Base-by-base conservation (phyloP, 2,888 invertebrate species). In the Tethea ocularis region DNA sequence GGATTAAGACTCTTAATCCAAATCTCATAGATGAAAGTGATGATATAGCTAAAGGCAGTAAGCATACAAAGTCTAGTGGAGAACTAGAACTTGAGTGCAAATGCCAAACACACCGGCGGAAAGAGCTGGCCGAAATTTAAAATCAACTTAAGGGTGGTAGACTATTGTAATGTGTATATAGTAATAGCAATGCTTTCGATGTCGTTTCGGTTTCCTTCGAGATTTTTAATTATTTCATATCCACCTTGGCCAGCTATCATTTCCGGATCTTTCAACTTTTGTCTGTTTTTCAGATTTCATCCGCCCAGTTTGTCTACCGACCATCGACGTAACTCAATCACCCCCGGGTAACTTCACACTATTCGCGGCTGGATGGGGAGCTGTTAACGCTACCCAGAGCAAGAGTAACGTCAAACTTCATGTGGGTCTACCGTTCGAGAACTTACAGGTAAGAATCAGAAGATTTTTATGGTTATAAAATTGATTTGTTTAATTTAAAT, bases 301-400 rank as follows among this genome's bases (percentile, higher is more conserved):
- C 57, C 80, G 86, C 20, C 89, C 89, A 0, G 82, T 89, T 29
- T 91, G 91, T 62, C 69, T 92, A 38, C 90, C 91, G 3, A 63
- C 61, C 0, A 29, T 41, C 0, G 87, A 87, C 58, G n/a, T 81
- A 4, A 81, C 83, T 0, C 11, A 22, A 26, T 53, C 57, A 1
- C 68, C 72, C 0, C 67, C 77, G 0, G 7, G 10, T 0, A 63
- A 71, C 7, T 63, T 76, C 24, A 72, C 59, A 1, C 51, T 88
- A 24, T 74, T 57, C 58, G 79, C 92, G 1, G 90, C 94, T 8
- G 94, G 94, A 0, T 94, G 94, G 94, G 94, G 94, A 6, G 88
- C 86, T 53, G 86, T 91, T 17, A 88, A 90, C 61, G 72, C 75
- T 23, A 75, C 84, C 64, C 64, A 61, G 2, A 56, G 61, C 0